Conservation (phyloP, 2,888 invertebrate genomes). For the Ethmia dodecea region DNA sequence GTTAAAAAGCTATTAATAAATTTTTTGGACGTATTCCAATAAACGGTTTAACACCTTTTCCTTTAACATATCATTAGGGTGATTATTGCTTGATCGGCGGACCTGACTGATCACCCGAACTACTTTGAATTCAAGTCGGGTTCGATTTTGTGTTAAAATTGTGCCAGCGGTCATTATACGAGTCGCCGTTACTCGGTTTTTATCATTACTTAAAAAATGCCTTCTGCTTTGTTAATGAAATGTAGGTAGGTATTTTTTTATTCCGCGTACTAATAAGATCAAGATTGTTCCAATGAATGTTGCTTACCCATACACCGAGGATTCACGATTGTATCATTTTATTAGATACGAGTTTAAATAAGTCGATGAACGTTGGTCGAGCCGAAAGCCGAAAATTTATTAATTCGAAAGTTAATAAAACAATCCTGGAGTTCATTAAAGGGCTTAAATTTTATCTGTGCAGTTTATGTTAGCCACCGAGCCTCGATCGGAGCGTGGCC, state of each 20-base stretch:
- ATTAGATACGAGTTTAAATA: slow-evolving; percentile 13
- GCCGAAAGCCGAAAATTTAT: slow-evolving; percentile 47
- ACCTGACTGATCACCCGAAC: slow-evolving; percentile 34
- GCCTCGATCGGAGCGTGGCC: slow-evolving; percentile 28
- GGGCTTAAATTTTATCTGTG: slow-evolving; percentile 63
- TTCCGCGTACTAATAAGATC: too few species aligned
- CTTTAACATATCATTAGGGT: slow-evolving; percentile 68
- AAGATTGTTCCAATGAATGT: too few species aligned
- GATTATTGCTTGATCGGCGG: slow-evolving; percentile 51
- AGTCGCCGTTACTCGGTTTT: slow-evolving; percentile 1
- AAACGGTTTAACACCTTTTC: slow-evolving; percentile 76
- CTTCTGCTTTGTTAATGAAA: too few species aligned
- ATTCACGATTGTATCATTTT: slow-evolving; percentile 6
- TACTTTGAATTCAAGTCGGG: background rate
- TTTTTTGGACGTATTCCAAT: slow-evolving; percentile 70
- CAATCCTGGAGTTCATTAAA: slow-evolving; percentile 61
- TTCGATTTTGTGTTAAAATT: background rate
- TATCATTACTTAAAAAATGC: too few species aligned
- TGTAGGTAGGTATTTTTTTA: too few species aligned
- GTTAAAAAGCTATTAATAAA: slow-evolving; percentile 75
- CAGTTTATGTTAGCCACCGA: slow-evolving; percentile 60
- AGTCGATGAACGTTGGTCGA: slow-evolving; percentile 21
- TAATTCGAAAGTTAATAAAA: slow-evolving; percentile 51
- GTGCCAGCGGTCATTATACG: background rate
- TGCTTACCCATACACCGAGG: too few species aligned